Evolutionary conservation across 2,113 vertebrate species (phyloP), one percentile per base, ranked within the genome.

Genomic region (Pedionomus torquatus): DNA sequence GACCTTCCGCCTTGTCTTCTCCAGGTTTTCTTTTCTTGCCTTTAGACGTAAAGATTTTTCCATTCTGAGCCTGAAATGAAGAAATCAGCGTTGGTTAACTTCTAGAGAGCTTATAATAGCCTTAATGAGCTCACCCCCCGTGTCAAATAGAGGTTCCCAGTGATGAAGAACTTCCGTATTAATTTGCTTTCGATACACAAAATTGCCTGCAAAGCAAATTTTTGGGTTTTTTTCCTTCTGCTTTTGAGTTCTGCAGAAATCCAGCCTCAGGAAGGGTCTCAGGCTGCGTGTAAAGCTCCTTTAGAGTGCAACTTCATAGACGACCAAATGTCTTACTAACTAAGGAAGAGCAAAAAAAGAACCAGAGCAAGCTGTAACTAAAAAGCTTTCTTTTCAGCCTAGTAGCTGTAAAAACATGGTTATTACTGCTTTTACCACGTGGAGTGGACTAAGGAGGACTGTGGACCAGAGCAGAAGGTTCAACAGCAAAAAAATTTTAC

Each of bases 51-150:
- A 90, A 58, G 85, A 3, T 60, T 99, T 98, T 97, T 99, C 99
- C 58, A 98, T 17, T 88, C 97, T 98, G 65, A 99, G 96, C 94
- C 99, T 99, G 94, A 80, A 97, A 97, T 52, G 85, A 92, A 94
- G 63, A 96, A 86, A n/a, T 63, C 46, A 23, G 8, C 9, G 7
- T 55, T 60, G 31, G 43, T 79, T 87, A 58, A 64, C n/a, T 87
- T 82, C 55, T 14, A 64, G 41, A 18, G 28, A 75, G 15, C 11
- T 30, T 65, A 17, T 64, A 78, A 70, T 19, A 37, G 9, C 12
- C 28, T 52, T 37, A 16, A 46, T 51, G 5, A 69, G 24, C n/a
- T 66, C 28, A 37, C 2, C 15, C 33, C 28, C 14, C 12, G 4
- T 17, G 2, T 44, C 60, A 75, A 20, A 30, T 0, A 87, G 33